A percentile compares a stretch with the other conserved stretches of the same genome.
phyloP scores from a whole-genome alignment of 1,140 invertebrate genomes.

The Heliconius congener region DNA sequence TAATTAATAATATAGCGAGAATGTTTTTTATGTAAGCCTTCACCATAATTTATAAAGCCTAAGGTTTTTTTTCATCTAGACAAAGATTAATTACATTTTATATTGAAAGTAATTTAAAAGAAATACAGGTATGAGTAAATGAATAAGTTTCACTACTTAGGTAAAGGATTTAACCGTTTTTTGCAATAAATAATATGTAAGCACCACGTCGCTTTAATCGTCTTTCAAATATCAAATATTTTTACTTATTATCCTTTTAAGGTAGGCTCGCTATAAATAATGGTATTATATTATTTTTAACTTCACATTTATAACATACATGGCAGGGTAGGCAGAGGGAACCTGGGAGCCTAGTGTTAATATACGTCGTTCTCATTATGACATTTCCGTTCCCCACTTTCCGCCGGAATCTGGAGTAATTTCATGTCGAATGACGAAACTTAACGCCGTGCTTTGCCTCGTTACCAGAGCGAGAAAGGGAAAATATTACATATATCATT shows the following conservation, averaged over 20 bases:
- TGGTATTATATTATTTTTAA: background rate
- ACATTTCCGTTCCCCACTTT: too few species aligned
- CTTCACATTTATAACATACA: too few species aligned
- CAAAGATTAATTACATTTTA: conserved; percentile 9
- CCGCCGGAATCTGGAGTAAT: too few species aligned
- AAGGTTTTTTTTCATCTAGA: background rate
- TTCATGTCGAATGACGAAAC: too few species aligned
- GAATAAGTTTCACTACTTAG: conserved; percentile 39
- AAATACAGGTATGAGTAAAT: background rate
- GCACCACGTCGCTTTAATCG: conserved; percentile 40
- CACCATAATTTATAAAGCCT: background rate
- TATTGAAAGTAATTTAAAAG: conserved; percentile 4
- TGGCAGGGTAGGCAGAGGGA: too few species aligned
- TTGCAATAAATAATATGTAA: conserved; percentile 47
- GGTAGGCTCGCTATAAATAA: conserved; percentile 56
- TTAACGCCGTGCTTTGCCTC: background rate
- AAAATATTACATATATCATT: too few species aligned
- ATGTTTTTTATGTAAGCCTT: background rate
- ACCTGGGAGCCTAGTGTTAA: too few species aligned
- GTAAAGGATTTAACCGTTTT: conserved; percentile 46
- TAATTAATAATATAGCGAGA: background rate
- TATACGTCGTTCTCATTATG: too few species aligned
- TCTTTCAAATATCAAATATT: conserved; percentile 52
- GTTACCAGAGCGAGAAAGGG: too few species aligned
- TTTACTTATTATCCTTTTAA: conserved; percentile 47